These are phyloP conservation scores for Lagria hirta DNA, from an alignment of 2,888 invertebrate genomes.

Conservation along the genomic window DNA sequence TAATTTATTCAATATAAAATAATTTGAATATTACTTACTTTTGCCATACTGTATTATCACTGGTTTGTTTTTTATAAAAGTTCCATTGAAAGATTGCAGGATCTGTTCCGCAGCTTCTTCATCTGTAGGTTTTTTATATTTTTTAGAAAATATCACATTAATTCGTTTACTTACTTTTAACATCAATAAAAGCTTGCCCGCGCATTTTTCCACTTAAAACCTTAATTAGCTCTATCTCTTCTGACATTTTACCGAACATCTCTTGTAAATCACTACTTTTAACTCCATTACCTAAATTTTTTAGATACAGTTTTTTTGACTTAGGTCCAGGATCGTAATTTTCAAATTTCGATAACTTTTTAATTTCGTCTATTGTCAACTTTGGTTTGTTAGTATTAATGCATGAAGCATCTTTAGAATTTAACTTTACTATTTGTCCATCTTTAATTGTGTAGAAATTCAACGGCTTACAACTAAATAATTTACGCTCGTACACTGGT, in stretches of 20 bases:
- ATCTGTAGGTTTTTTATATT: constrained; percentile 11
- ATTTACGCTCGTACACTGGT: constrained; percentile 28
- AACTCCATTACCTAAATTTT: constrained; percentile 58
- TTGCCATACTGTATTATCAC: constrained; percentile 24
- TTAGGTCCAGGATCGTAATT: constrained; percentile 59
- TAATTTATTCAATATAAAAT: constrained; percentile 3
- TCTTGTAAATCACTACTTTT: constrained; percentile 41
- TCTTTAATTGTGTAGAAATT: constrained; percentile 59
- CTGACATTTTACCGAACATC: constrained; percentile 49
- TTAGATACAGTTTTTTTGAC: constrained; percentile 59
- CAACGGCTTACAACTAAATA: constrained; percentile 43
- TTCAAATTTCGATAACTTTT: constrained; percentile 57
- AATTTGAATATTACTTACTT: constrained; percentile 2
- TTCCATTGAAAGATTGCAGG: constrained; percentile 16
- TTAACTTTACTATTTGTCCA: constrained; percentile 56
- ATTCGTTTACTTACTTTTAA: constrained; percentile 54
- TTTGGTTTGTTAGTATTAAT: constrained; percentile 51
- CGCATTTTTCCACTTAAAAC: constrained; percentile 60
- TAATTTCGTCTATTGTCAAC: constrained; percentile 58
- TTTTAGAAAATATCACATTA: not conserved
- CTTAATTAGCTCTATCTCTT: constrained; percentile 48
- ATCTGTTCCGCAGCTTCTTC: constrained; percentile 4
- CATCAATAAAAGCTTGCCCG: constrained; percentile 62
- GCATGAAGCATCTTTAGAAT: constrained; percentile 18
- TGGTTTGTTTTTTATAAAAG: constrained; percentile 16